Evolutionary conservation across 1,140 invertebrate genomes (phyloP).

Genomic region (Sesamia nonagrioides): DNA sequence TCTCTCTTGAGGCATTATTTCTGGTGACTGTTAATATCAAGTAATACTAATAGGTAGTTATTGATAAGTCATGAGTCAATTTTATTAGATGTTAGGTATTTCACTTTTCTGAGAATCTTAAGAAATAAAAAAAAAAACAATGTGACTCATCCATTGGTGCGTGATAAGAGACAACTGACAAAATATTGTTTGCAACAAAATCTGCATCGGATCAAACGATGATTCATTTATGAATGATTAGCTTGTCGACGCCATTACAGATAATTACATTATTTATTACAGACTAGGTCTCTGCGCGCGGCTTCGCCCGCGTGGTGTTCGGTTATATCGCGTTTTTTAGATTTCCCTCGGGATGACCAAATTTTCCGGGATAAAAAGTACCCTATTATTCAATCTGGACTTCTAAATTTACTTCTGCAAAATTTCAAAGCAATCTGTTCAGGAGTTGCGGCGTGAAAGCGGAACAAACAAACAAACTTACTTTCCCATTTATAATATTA

Average conservation of each 20-base stretch:
- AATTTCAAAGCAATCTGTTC: no score
- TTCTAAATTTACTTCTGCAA: no score
- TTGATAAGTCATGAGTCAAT: conserved; percentile 28
- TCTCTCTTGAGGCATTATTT: neutral
- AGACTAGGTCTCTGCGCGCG: no score
- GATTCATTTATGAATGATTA: conserved; percentile 17
- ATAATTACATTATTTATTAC: neutral
- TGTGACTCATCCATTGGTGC: conserved; percentile 4
- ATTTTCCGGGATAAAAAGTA: no score
- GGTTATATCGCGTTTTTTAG: no score
- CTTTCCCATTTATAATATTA: no score
- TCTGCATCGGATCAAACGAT: conserved; percentile 14
- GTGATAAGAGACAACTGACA: conserved; percentile 24
- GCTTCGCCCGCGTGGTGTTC: no score
- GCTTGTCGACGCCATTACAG: neutral
- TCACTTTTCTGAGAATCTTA: conserved; percentile 7
- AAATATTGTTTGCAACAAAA: conserved; percentile 24
- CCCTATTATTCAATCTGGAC: no score
- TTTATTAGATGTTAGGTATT: neutral
- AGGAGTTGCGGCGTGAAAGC: no score
- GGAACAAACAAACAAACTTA: no score
- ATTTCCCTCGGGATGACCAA: no score
- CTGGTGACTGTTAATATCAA: no score
- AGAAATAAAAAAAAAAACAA: conserved; percentile 8
- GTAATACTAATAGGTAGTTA: neutral